Base-by-base conservation (phyloP, 2,797 vertebrate genomes). In the Acanthurus leucopareius region DNA sequence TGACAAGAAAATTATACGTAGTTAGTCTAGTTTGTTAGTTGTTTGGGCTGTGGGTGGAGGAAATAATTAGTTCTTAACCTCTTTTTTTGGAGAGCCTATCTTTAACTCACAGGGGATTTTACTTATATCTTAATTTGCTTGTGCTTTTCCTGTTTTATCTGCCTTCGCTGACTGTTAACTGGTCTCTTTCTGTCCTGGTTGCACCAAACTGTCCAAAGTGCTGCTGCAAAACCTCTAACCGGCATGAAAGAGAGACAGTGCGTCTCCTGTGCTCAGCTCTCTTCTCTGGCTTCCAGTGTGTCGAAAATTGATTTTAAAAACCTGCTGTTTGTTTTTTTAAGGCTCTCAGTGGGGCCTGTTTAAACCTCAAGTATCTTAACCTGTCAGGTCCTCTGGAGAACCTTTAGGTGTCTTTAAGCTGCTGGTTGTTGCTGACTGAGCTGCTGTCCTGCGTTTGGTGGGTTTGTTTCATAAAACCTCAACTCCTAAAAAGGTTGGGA, bases 251-350 rank as follows among this genome's bases (percentile, higher is more conserved):
- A 48, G 7, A 63, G 10, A 66, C 2, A 40, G 2, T 68, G 1
- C 60, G 8, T 63, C 52, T 59, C 13, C 0, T 28, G 20, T 38
- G n/a, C 38, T 35, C 28, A 17, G 11, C 20, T 73, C 20, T 54
- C 59, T 20, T 42, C 5, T 17, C 57, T 6, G 17, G 17, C 49
- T 20, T 68, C 58, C 58, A 51, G 20, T 35, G 20, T 47, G 5
- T 80, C n/a, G 70, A n/a, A 38, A 19, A 69, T 45, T 59, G 25
- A 70, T 73, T 70, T 73, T 19, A 13, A 47, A 22, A 61, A n/a
- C 17, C 19, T 53, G 19, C 17, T 48, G 19, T 74, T 57, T 64
- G 53, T 69, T 67, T 75, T 52, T 75, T 45, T 52, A 54, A 48
- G 57, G 47, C 14, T 49, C 52, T 56, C 19, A 64, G 2, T 3